These are phyloP conservation scores for Drosophila anomalata DNA, from an alignment of 2,888 invertebrate genomes.

Conservation along the genomic window DNA sequence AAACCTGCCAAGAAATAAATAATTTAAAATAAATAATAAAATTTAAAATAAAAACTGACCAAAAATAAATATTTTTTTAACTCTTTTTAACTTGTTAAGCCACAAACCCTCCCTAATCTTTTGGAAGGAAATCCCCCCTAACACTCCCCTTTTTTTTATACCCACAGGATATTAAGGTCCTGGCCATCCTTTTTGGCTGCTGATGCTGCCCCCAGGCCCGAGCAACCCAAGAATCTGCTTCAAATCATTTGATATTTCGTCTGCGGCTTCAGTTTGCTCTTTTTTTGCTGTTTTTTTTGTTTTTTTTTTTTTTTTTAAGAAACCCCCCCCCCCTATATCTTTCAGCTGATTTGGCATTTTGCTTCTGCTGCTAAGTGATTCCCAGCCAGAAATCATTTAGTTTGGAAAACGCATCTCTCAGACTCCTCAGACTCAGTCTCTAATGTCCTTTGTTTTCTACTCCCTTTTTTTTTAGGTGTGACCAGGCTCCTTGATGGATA, in stretches of 20 bases:
- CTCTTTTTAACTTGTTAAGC: too few relatives aligned
- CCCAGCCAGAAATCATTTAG: constrained; percentile 51
- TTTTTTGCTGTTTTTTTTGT: too few relatives aligned
- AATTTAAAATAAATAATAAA: too few relatives aligned
- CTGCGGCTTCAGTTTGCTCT: constrained; percentile 10
- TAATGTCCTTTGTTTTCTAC: constrained; percentile 1
- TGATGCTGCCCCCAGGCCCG: constrained; percentile 11
- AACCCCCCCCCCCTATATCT: neutral
- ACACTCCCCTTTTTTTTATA: too few relatives aligned
- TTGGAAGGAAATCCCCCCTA: too few relatives aligned
- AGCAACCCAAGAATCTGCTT: constrained; percentile 50
- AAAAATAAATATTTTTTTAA: too few relatives aligned
- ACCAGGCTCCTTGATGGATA: constrained; percentile 55
- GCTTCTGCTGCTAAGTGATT: constrained; percentile 56
- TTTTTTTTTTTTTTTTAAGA: too few relatives aligned
- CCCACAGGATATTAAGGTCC: neutral
- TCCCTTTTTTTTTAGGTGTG: constrained; percentile 18
- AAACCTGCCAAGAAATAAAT: too few relatives aligned
- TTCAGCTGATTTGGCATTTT: constrained; percentile 60
- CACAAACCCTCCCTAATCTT: too few relatives aligned
- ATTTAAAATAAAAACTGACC: too few relatives aligned
- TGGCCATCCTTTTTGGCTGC: constrained; percentile 9
- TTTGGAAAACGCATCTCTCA: constrained; percentile 7
- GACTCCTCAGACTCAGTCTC: neutral
- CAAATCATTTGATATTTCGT: constrained; percentile 63